Evolutionary conservation across 2,113 vertebrate species (phyloP), one percentile per base, ranked within the genome.

Genomic region (Odocoileus hemionus): DNA sequence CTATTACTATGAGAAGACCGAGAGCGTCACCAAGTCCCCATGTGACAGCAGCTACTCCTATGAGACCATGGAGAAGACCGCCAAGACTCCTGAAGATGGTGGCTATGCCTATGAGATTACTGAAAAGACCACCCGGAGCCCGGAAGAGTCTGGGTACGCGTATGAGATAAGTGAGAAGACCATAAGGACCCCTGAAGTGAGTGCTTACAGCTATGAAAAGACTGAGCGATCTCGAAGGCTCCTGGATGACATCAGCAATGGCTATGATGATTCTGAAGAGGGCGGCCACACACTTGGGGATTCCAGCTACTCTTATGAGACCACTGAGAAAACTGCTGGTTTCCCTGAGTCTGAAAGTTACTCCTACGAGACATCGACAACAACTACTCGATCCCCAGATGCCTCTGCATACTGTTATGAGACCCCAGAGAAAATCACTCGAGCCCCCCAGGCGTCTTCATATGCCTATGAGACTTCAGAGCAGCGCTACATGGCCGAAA

Each of bases 401-500:
- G 43, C 95, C 28, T 92, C 98, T 3, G 93, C 97, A 6, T 98
- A 98, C 84, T 98, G 97, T 0, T 98, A 98, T 21, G 99, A 99
- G 94, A 97, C 97, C 25, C 50, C 95, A 19, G 98, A 98, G 82
- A 98, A 92, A 92, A 76, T 96, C 5, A 84, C 58, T 1, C 96
- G 95, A 47, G 98, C 98, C 85, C 95, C 98, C 0, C 98, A 99
- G 95, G 88, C 95, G 7, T 84, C 98, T 52, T 88, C 96, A 0
- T 99, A 98, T 84, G 98, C 98, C 61, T 99, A 98, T 30, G 98
- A 99, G 96, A 92, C 95, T n/a, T 92, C 98, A 78, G 99, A 98
- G 12, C 96, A 86, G 43, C 98, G 98, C 95, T 98, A 99, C 86
- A 61, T 96, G 47, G 97, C 98, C 0, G 99, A 98, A 92, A 99